Base-by-base conservation (phyloP, 2,797 vertebrate species). In the Parambassis ranga region DNA sequence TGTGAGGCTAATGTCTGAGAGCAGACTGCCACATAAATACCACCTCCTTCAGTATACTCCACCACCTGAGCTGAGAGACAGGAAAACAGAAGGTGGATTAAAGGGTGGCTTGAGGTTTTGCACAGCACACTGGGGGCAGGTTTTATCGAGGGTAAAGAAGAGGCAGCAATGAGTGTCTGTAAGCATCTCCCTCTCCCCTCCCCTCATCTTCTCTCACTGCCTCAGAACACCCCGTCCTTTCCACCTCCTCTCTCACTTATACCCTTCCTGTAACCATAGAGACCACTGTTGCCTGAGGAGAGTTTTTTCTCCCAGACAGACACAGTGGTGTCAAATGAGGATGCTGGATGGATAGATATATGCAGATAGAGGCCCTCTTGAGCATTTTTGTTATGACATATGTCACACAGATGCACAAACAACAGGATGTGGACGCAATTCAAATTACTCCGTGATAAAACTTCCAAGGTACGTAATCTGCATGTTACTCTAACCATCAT, bases 221-320 rank as follows among this genome's bases (percentile, higher is more conserved):
- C 38, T 75, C 47, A 68, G 76, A 81, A 85, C 77, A 85, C 41
- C 36, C 51, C 33, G 46, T 83, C 71, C 76, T 82, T n/a, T 31
- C 64, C 66, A 70, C 73, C 77, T 75, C 79, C 70, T 73, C 75
- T 56, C 53, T 83, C 71, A 65, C 77, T 49, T 75, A 58, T 65
- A 83, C 60, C 49, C 73, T 66, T 77, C 48, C 60, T 30, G 88
- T 90, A 87, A 88, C 90, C 89, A 90, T 90, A 80, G 88, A 84
- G 76, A 90, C 88, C 52, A 73, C 64, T 20, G 43, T 65, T 75
- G 75, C 84, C 79, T 73, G 74, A 86, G 56, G 63, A 81, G 71
- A 78, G 55, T 59, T 74, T 78, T n/a, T 39, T 77, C 58, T 82
- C 58, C 56, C 71, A 71, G 75, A 81, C 69, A 77, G 67, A 71